Percentiles rank a stretch among this genome's conserved stretches.
phyloP scores from a whole-genome alignment of 2,797 vertebrate species.

The Syngnathus acus region DNA sequence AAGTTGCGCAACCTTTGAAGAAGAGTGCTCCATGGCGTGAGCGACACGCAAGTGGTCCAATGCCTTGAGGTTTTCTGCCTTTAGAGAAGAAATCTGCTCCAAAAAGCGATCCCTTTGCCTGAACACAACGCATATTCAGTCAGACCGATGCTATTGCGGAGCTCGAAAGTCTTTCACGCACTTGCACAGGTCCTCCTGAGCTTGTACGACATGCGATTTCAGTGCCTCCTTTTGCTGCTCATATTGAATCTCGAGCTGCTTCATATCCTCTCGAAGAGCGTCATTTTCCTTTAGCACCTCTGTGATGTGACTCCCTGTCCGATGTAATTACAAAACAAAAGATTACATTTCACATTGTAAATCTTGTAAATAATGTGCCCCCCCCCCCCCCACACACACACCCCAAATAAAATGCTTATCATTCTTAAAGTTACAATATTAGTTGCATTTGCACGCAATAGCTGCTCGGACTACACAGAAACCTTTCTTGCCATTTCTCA shows the following conservation, averaged over 20 bases:
- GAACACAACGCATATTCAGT: rapidly evolving
- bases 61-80: slow-evolving; percentile 72
- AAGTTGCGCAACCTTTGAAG: slow-evolving; percentile 79
- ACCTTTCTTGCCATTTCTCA: background rate
- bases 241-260: slow-evolving; percentile 65
- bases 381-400: no score
- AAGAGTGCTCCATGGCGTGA: slow-evolving; percentile 79
- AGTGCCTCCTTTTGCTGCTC: slow-evolving; percentile 66
- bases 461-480: no score
- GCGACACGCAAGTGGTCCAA: slow-evolving; percentile 72
- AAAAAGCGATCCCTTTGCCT: slow-evolving; percentile 60
- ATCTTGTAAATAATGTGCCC: no score
- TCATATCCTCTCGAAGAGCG: slow-evolving; percentile 66
- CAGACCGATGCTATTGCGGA: background rate
- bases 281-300: slow-evolving; percentile 83
- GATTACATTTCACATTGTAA: no score
- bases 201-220: slow-evolving; percentile 50
- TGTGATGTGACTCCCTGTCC: slow-evolving; percentile 57
- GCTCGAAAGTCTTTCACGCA: slow-evolving; percentile 27
- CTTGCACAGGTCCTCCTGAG: slow-evolving; percentile 72
- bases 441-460: no score
- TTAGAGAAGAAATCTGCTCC: slow-evolving; percentile 70
- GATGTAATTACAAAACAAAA: background rate
- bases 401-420: no score
- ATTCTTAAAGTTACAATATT: no score